Base-by-base conservation (phyloP, 2,113 vertebrate genomes). In the Riparia riparia region DNA sequence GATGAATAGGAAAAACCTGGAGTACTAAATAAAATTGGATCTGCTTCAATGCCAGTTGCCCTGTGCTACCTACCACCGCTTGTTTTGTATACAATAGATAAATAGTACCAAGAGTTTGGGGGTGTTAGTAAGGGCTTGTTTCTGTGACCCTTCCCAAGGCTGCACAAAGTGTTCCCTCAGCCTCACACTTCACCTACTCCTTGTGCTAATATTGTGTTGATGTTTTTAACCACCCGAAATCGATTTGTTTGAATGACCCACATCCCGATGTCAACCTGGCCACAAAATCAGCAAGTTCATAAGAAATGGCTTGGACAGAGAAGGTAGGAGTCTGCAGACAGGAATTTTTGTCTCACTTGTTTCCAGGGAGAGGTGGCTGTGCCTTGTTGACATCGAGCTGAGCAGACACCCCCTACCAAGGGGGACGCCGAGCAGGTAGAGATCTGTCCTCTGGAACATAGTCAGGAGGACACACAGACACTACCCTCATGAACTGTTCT, bases 201-300 rank as follows among this genome's bases (percentile, higher is more conserved):
- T 65, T 76, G 22, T 86, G 47, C 42, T 93, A 77, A 90, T 39
- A 51, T 14, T 58, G 21, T 77, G 50, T 47, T 77, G 57, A 70
- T 90, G 74, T 58, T 88, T 96, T 90, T 44, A 89, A 82, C 51
- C 79, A 86, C 74, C 71, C 88, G 58, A 66, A 88, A 92, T 77
- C 10, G 10, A 60, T 58, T 73, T 79, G 70, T 89, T 95, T 93
- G 86, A 77, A 90, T 66, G 84, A 83, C 71, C 71, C 78, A 70
- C 45, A 85, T 85, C 42, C 45, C 17, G 2, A 41, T 72, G 63
- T 90, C 84, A 89, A 14, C 49, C 31, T 37, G 45, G 63, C 37
- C 58, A 51, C 39, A 79, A 71, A 85, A 92, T 56, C 90, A 76
- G n/a, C 64, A 83, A 41, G 42, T 72, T 80, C 79, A 45, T 72